Evolutionary conservation across 2,888 invertebrate genomes (phyloP).

Genomic region (Koerneria pararmatus): DNA sequence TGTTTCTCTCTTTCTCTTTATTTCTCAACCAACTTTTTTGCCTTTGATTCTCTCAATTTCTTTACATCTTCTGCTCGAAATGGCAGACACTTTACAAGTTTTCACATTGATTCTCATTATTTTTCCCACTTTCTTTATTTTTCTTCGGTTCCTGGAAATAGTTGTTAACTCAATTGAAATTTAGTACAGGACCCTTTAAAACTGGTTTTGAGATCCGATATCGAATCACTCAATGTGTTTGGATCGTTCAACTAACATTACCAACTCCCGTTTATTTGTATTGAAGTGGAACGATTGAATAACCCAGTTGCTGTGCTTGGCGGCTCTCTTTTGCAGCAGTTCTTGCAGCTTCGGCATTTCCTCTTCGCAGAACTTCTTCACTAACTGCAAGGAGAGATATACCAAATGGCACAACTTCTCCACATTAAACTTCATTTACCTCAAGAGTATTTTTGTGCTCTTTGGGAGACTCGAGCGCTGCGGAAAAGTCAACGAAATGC

Average conservation of each 20-base stretch:
- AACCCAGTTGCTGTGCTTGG: slow-evolving; percentile 54
- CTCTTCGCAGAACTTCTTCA: slow-evolving; percentile 40
- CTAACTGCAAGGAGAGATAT: slow-evolving; percentile 34
- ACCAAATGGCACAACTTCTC: not conserved
- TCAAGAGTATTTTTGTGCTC: slow-evolving; percentile 46
- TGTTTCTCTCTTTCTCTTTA: not conserved
- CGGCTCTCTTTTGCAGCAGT: slow-evolving; percentile 40
- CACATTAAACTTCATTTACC: slow-evolving; percentile 26
- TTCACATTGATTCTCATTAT: too few relatives aligned
- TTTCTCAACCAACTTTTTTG: not conserved
- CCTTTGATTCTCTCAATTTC: not conserved
- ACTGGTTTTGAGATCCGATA: slow-evolving; percentile 19
- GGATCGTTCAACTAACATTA: slow-evolving; percentile 11
- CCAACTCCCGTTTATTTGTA: not conserved
- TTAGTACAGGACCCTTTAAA: not conserved
- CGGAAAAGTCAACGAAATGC: slow-evolving; percentile 50
- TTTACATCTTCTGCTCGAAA: too few relatives aligned
- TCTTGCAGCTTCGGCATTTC: slow-evolving; percentile 48
- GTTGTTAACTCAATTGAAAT: not conserved
- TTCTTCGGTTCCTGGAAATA: not conserved
- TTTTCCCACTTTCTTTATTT: not conserved
- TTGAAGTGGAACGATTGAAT: slow-evolving; percentile 9
- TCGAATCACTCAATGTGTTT: too few relatives aligned
- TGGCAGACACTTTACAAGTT: too few relatives aligned
- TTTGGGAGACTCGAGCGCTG: slow-evolving; percentile 39